Conservation (phyloP, 2,888 invertebrate species). For the Pteria penguin region DNA sequence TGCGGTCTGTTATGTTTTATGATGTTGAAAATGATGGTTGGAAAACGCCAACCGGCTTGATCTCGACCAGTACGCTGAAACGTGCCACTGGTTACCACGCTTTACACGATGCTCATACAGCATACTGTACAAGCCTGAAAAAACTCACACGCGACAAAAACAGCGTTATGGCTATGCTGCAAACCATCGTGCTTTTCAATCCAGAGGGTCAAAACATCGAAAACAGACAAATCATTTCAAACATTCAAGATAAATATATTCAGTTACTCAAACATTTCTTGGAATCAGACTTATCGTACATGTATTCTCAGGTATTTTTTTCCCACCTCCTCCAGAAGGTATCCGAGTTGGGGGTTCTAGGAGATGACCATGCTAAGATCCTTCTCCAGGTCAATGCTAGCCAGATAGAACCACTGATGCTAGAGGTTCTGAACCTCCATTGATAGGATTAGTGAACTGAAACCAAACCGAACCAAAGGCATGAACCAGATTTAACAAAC, state of each 20-base stretch:
- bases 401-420: constrained; percentile 93
- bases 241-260: constrained; percentile 81
- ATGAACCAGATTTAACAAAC: background rate
- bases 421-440: constrained; percentile 95
- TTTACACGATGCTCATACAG: constrained; percentile 76
- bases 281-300: constrained; percentile 74
- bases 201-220: constrained; percentile 88
- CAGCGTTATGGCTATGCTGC: constrained; percentile 93
- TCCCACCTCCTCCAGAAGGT: constrained; percentile 89
- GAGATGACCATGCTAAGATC: constrained; percentile 94
- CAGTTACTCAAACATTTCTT: constrained; percentile 78
- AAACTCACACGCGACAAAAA: constrained; percentile 87
- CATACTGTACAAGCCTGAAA: constrained; percentile 76
- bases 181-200: constrained; percentile 94
- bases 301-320: constrained; percentile 67
- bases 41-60: constrained; percentile 86
- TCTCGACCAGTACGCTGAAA: constrained; percentile 94
- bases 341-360: constrained; percentile 91
- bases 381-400: constrained; percentile 95
- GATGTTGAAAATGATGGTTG: constrained; percentile 93
- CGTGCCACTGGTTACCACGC: constrained; percentile 85
- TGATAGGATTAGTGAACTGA: too few relatives aligned
- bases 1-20: constrained; percentile 94
- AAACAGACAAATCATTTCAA: constrained; percentile 67
- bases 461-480: background rate